Base-by-base conservation (phyloP, 2,113 vertebrate species). In the Labrus mixtus region DNA sequence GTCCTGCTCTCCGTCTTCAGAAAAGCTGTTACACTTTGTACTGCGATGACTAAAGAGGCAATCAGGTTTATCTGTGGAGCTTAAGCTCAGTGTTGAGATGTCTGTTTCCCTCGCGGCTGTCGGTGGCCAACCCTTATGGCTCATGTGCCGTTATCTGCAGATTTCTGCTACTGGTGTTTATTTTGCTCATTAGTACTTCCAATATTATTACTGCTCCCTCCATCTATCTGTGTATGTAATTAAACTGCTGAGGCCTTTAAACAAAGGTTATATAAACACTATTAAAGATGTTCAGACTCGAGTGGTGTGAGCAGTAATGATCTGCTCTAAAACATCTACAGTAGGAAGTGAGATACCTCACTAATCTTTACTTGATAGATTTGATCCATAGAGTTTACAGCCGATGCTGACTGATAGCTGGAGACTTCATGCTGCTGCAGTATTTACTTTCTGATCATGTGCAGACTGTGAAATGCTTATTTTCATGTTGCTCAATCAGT, bases 141-240 rank as follows among this genome's bases (percentile, higher is more conserved):
- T 33, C 23, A 16, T 29, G 59, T 58, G 15, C 57, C 78, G 65
- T 76, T 76, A 76, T 53, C 68, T 51, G 64, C 60, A 70, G 69
- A 81, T 70, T 81, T 62, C 37, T 39, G 59, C 55, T 53, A 55
- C 75, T 4, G 60, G 74, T 72, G 57, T 43, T 70, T 20, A 20
- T 57, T 80, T 73, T 58, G 59, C 78, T 81, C 56, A 81, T 66
- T 67, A 63, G 71, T 60, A 10, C 39, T 83, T 68, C 54, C 68
- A 54, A 56, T 63, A 33, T n/a, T 60, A 76, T 87, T 77, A 77
- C 25, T 56, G 51, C 4, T 33, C 25, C 3, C 25, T 25, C 25
- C 25, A 25, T 33, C 57, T 43, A 67, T 71, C 53, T 11, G 10
- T 61, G 53, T 15, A 57, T 82, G 46, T 50, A 50, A 89, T 79